These are phyloP conservation scores for Rhizoglyphus robini DNA, from an alignment of 1,140 invertebrate species.

Conservation along the genomic window DNA sequence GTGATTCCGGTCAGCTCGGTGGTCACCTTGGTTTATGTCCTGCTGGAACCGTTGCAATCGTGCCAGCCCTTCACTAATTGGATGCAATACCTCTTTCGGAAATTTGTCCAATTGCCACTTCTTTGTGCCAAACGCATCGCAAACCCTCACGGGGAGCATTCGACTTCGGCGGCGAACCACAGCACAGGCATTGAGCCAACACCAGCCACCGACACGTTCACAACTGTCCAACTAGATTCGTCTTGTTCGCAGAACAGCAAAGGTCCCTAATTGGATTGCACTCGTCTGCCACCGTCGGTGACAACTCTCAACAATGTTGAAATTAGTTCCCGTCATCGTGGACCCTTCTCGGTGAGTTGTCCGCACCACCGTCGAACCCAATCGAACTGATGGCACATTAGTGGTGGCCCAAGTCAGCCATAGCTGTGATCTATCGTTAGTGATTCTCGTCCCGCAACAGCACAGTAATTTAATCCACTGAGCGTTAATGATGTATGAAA, in stretches of 20 bases:
- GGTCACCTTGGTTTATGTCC: slow-evolving; percentile 6
- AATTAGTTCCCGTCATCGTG: background rate
- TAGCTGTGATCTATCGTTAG: no score
- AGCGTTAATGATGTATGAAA: no score
- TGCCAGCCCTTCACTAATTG: background rate
- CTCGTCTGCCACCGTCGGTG: background rate
- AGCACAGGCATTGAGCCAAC: no score
- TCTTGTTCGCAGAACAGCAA: no score
- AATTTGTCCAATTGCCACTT: slow-evolving; percentile 7
- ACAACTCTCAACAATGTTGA: background rate
- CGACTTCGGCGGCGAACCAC: background rate
- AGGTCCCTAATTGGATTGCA: background rate
- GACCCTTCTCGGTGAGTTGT: background rate
- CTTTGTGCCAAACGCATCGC: background rate
- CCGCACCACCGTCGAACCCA: no score
- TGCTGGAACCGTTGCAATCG: slow-evolving; percentile 16
- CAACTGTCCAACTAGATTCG: no score
- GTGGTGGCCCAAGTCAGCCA: no score
- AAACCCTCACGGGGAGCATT: background rate
- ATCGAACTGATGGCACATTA: no score
- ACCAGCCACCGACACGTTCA: background rate
- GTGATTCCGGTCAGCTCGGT: slow-evolving; percentile 11
- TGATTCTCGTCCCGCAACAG: no score
- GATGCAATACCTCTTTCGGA: slow-evolving; percentile 3
- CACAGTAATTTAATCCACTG: no score